Evolutionary conservation across 1,140 invertebrate species (phyloP).

Genomic region (Geopemphigus sp.): DNA sequence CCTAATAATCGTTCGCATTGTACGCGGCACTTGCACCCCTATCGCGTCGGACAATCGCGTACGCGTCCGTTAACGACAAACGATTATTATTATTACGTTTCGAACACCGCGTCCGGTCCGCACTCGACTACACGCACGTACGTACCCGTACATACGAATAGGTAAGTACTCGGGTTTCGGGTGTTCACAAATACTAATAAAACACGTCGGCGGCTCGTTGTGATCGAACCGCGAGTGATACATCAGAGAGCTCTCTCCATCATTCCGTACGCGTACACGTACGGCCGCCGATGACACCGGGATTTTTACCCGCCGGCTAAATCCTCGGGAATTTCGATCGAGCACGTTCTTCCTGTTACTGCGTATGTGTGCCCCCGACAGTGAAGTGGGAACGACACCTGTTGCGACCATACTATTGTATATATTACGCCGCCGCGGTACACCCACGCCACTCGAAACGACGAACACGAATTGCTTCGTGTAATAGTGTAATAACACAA

Average conservation of each 20-base stretch:
- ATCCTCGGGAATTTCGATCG: conserved; percentile 42
- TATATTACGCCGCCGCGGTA: not conserved
- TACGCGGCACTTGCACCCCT: no score
- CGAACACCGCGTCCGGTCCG: no score
- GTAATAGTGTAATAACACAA: not conserved
- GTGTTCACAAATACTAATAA: not conserved
- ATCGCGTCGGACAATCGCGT: no score
- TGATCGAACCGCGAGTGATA: conserved; percentile 31
- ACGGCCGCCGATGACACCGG: conserved; percentile 27
- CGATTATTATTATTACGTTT: no score
- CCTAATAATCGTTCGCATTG: no score
- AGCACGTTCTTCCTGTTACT: conserved; percentile 29
- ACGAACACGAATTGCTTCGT: not conserved
- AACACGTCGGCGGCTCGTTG: not conserved
- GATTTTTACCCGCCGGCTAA: not conserved
- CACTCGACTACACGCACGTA: no score
- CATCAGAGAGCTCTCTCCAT: conserved; percentile 9
- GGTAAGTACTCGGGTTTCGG: not conserved
- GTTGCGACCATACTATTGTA: conserved; percentile 27
- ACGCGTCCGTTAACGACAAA: no score
- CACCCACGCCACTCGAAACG: conserved; percentile 44
- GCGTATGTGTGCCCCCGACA: no score
- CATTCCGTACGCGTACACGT: no score
- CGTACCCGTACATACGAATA: not conserved
- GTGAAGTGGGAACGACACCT: conserved; percentile 41